Evolutionary conservation across 2,888 invertebrate species (phyloP).

Genomic region (Campoplex capitator): DNA sequence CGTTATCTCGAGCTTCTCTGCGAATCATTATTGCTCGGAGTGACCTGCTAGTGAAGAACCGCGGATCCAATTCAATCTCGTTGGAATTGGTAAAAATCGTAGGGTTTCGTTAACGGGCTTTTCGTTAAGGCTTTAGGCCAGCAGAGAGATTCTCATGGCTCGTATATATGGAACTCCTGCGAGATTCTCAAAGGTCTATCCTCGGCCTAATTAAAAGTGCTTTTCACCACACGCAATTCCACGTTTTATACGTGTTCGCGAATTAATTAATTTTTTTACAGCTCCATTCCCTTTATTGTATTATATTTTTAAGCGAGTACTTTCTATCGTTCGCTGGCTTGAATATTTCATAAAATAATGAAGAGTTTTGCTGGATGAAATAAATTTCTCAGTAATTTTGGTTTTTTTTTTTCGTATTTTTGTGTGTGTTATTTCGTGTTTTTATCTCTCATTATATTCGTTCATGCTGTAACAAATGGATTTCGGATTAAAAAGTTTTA

Average conservation of each 20-base stretch:
- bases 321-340: neutral
- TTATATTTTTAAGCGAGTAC: neutral
- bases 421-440: too few relatives aligned
- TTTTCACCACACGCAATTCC: neutral
- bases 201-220: slow-evolving; percentile 28
- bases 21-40: slow-evolving; percentile 29
- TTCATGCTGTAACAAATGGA: neutral
- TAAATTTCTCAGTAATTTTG: neutral
- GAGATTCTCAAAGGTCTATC: slow-evolving; percentile 35
- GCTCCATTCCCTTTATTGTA: neutral
- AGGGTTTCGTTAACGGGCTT: slow-evolving; percentile 48
- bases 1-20: neutral
- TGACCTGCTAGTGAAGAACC: slow-evolving; percentile 11
- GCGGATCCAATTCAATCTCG: slow-evolving; percentile 56
- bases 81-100: slow-evolving; percentile 49
- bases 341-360: slow-evolving; percentile 11
- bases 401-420: neutral
- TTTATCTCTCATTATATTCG: too few relatives aligned
- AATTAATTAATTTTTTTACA: slow-evolving; percentile 13
- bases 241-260: neutral
- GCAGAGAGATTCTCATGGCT: slow-evolving; percentile 24
- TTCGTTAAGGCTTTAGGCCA: slow-evolving; percentile 11
- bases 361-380: neutral
- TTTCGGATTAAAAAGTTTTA: neutral
- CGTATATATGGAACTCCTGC: neutral